Percentiles rank a stretch among this genome's conserved stretches.
Evolutionary conservation across 2,113 vertebrate genomes (phyloP).

Genomic region (Lucifuga dentata): DNA sequence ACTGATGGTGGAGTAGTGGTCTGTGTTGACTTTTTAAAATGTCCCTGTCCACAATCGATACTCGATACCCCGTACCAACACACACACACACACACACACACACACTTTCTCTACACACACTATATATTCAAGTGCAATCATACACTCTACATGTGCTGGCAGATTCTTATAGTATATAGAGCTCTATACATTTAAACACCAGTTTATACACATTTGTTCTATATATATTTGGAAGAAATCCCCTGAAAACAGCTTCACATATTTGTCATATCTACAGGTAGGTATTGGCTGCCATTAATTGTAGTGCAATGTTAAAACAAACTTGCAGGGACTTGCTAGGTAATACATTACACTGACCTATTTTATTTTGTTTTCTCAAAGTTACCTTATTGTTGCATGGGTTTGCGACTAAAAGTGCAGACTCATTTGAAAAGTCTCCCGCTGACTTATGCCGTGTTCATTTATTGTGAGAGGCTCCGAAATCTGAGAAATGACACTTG

Average conservation of each 20-base stretch:
- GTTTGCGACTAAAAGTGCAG: not conserved
- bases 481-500: not conserved
- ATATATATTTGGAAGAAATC: too few species aligned
- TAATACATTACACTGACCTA: not conserved
- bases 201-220: too few species aligned
- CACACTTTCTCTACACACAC: conserved; percentile 7
- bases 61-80: conserved; percentile 60
- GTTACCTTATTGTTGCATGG: not conserved
- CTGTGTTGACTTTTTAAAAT: conserved; percentile 70
- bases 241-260: too few species aligned
- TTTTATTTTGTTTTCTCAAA: not conserved
- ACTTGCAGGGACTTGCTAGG: not conserved
- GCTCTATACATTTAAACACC: too few species aligned
- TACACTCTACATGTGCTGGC: not conserved
- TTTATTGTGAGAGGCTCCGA: not conserved
- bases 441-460: not conserved
- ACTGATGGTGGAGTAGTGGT: conserved; percentile 68
- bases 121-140: not conserved
- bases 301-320: too few species aligned
- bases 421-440: conserved; percentile 3
- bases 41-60: conserved; percentile 64
- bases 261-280: conserved; percentile 4
- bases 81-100: conserved; percentile 8
- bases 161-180: too few species aligned
- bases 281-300: conserved; percentile 4